A percentile compares a stretch with the other conserved stretches of the same genome.
phyloP scores from a whole-genome alignment of 2,888 invertebrate genomes.

The Listrodromus nycthemerus region DNA sequence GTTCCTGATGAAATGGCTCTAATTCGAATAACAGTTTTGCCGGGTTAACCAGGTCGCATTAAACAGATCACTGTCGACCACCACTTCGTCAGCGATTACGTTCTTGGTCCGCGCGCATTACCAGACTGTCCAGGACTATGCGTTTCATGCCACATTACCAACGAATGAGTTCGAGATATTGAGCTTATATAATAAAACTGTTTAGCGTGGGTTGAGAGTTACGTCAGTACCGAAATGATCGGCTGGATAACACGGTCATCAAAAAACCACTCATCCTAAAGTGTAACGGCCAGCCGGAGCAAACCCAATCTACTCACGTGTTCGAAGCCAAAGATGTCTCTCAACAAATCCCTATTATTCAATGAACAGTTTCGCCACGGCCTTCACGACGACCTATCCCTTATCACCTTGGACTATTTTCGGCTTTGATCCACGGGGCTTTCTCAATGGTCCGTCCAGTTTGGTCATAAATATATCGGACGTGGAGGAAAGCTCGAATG shows the following conservation, averaged over 20 bases:
- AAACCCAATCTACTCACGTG: neutral
- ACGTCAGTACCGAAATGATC: neutral
- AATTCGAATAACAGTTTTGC: slow-evolving; percentile 40
- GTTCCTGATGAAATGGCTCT: slow-evolving; percentile 25
- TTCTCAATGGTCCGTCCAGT: slow-evolving; percentile 20
- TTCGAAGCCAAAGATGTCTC: neutral
- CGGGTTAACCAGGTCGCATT: neutral
- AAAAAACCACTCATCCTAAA: no score
- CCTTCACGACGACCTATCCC: neutral
- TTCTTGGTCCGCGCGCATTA: no score
- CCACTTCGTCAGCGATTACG: slow-evolving; percentile 10
- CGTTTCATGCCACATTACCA: slow-evolving; percentile 9
- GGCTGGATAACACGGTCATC: no score
- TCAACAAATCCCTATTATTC: slow-evolving; percentile 44
- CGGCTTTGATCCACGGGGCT: slow-evolving; percentile 34
- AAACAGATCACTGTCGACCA: slow-evolving; percentile 13
- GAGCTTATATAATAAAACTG: neutral
- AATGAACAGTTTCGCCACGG: slow-evolving; percentile 28
- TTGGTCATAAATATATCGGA: slow-evolving; percentile 62
- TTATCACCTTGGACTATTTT: slow-evolving; percentile 17
- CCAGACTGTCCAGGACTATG: neutral
- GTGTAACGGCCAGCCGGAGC: neutral
- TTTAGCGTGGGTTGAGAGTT: neutral
- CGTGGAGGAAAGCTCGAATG: slow-evolving; percentile 62
- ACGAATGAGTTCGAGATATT: neutral